Evolutionary conservation across 2,797 vertebrate species (phyloP), one percentile per base, ranked within the genome.

Genomic region (Gastrophryne carolinensis): DNA sequence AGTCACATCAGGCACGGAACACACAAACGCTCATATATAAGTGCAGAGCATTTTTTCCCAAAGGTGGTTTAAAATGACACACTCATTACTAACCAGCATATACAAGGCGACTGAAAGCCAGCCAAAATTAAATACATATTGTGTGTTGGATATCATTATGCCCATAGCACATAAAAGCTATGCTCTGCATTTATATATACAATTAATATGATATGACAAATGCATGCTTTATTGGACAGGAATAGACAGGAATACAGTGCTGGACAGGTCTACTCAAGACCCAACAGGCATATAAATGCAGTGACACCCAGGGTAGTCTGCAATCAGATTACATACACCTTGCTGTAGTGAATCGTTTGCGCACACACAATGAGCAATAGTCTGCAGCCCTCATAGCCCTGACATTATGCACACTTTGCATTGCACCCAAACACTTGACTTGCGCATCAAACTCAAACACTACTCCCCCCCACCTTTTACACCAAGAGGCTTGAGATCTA

Each of bases 331-430:
- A 54, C 56, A 49, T 57, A 65, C 37, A 23, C 52, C 10, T 34
- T 24, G 50, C 27, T 12, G 60, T 54, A 69, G 50, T n/a, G 29
- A 77, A 26, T 62, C 13, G 24, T 63, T 54, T 64, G 74, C 32
- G 64, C 75, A 78, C 68, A 78, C 68, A 78, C 61, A 61, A 63
- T 71, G 49, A 71, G 68, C 75, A 78, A 78, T 50, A 58, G 58
- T 66, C 75, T 72, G 75, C 75, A 65, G 68, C 67, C 68, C 39
- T 32, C 61, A 32, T 27, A 19, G 60, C 49, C 53, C 61, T 4
- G 29, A 52, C 60, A 67, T 53, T 66, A 63, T 63, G 56, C 74
- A 78, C 61, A 72, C 68, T 49, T 37, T 65, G 60, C 53, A 50
- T 52, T 63, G 65, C 44, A 77, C 68, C 68, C 75, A 50, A 27